Evolutionary conservation across 92 coral and sea anemone species (phyloP), one percentile per base, ranked within the genome.

Genomic region (Siderastrea siderea): DNA sequence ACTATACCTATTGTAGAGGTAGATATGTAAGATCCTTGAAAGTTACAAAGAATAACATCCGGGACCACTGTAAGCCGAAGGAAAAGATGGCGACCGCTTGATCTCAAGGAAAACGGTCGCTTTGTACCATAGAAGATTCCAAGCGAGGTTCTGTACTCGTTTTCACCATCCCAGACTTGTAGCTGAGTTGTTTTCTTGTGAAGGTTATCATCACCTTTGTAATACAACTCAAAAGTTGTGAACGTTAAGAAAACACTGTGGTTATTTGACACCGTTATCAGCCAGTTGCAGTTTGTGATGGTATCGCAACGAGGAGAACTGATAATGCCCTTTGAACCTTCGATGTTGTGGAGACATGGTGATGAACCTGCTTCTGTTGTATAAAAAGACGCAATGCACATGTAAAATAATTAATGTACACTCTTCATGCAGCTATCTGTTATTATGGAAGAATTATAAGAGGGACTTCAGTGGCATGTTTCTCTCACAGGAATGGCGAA

Each of bases 71-170:
- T 71, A 14, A 71, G 54, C 51, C 75, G 75, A 4, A 71, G 26
- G 8, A 71, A 47, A 13, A 71, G 75, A 47, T 49, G 3, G 55
- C 44, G 55, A 10, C 75, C 54, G 43, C 75, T 71, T 12, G 57
- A 47, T 10, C 48, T 54, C 75, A 71, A 16, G 12, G 57, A 71
- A 47, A 71, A 71, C 15, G 75, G 38, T 3, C 75, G 57, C 17
- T 71, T 71, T 71, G 75, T 71, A 2, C 75, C 58, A 71, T 55
- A 38, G 52, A 44, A 71, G 48, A 11, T 71, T 71, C 75, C 75
- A 48, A 71, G 55, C 2, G 13, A 47, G n/a, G 55, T 14, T 1
- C 55, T 51, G 16, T 46, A 3, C 17, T 71, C 44, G 9, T 71
- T 17, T 1, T 71, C 1, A 8, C 75, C 75, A 11, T 71, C 75